Base-by-base conservation (phyloP, 1,140 invertebrate species). In the Drosophila bipectinata region DNA sequence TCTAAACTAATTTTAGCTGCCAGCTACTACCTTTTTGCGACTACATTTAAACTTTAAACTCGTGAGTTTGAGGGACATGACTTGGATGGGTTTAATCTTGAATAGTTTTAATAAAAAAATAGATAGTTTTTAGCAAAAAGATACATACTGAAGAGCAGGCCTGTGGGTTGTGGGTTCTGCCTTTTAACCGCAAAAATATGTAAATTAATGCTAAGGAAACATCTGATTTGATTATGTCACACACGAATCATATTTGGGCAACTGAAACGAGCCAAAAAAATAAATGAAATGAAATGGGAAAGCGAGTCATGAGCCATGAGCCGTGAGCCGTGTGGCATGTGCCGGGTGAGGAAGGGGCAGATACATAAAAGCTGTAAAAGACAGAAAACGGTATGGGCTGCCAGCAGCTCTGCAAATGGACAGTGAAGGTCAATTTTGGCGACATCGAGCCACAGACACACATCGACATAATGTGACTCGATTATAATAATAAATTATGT, bases 391-490 rank as follows among this genome's bases (percentile, higher is more conserved):
- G 28, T 41, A 15, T 37, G 4, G n/a, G 63, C 52, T 67, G 62
- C 41, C 67, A 56, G 66, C 44, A 72, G 44, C 57, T 51, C 41
- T 37, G 24, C 54, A 79, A 83, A 84, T 84, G 72, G 67, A 60
- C 72, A 79, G 73, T 79, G 80, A 84, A 84, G 80, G 80, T 79
- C 80, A 72, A 44, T 24, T 26, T 45, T 57, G 73, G 47, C 59
- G 63, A 64, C 63, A 67, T 63, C 58, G 47, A 51, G 30, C 61
- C 28, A 39, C 0, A 21, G 7, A 53, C 12, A 52, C 3, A 12
- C 3, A 37, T 12, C 34, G 63, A 26, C 59, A 67, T 63, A 67
- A 67, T 67, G 63, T n/a, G 41, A 69, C 63, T 68, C 63, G 66
- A 57, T 69, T 57, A 69, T 69, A 69, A 69, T 69, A 69, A 69